Conservation (phyloP, 2,888 invertebrate genomes). For the Neoaliturus tenellus region DNA sequence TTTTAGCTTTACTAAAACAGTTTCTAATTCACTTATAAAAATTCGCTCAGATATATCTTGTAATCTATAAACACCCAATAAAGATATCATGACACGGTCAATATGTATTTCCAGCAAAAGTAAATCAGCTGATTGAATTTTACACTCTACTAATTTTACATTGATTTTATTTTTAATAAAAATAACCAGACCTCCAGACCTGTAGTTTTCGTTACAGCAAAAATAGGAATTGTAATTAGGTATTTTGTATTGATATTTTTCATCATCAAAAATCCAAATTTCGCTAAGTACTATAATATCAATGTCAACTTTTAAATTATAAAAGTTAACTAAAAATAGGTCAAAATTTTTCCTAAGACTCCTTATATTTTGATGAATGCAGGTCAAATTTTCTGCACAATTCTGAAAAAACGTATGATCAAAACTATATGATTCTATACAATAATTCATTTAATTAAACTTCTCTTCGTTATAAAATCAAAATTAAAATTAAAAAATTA, state of each 20-base stretch:
- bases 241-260: neutral
- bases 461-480: too few species aligned
- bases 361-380: slow-evolving; percentile 20
- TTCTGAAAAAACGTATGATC: neutral
- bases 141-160: neutral
- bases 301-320: neutral
- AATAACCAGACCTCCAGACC: neutral
- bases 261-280: slow-evolving; percentile 13
- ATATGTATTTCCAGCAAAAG: neutral
- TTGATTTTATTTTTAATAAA: neutral
- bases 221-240: neutral
- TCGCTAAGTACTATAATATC: slow-evolving; percentile 27
- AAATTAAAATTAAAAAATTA: too few species aligned
- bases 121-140: neutral
- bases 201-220: neutral
- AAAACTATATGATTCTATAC: neutral
- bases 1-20: neutral
- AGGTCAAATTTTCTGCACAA: neutral
- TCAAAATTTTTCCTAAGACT: slow-evolving; percentile 40
- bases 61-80: neutral
- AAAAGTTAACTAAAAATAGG: neutral
- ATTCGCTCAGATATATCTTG: neutral
- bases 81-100: neutral
- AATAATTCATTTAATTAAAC: neutral
- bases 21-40: neutral